Conservation (phyloP, 2,888 invertebrate genomes). For the Ennomos quercinarius region DNA sequence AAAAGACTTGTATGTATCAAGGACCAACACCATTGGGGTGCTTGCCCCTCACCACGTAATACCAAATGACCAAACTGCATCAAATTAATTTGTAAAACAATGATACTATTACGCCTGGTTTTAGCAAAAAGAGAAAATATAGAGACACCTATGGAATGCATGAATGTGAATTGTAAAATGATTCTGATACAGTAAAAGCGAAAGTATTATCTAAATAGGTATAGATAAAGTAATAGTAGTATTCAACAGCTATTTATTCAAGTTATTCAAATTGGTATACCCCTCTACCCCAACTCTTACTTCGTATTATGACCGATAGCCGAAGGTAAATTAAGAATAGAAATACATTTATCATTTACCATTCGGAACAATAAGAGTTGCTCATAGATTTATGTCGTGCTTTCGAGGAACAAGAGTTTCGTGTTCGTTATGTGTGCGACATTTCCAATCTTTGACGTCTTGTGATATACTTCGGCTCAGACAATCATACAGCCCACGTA, state of each 20-base stretch:
- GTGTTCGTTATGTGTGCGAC: conserved; percentile 66
- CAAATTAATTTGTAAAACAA: too few species aligned
- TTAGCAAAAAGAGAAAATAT: too few species aligned
- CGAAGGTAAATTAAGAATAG: conserved; percentile 60
- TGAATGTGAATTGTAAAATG: too few species aligned
- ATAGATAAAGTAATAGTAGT: too few species aligned
- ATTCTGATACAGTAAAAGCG: too few species aligned
- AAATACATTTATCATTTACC: conserved; percentile 71
- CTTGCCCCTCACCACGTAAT: background rate
- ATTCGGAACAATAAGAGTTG: conserved; percentile 67
- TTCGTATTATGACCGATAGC: conserved; percentile 39
- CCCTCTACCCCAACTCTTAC: conserved; percentile 10
- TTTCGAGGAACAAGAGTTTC: conserved; percentile 69
- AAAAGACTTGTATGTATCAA: conserved; percentile 29
- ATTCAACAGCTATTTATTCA: too few species aligned
- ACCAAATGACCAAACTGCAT: too few species aligned
- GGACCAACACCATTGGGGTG: conserved; percentile 4
- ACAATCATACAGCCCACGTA: conserved; percentile 34
- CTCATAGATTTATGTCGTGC: conserved; percentile 65
- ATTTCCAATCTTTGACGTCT: conserved; percentile 70
- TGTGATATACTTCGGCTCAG: conserved; percentile 37
- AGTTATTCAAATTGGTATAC: background rate
- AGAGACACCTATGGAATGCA: too few species aligned
- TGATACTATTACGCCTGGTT: too few species aligned
- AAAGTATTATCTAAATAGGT: too few species aligned